phyloP scores from a whole-genome alignment of 2,113 vertebrate species.

The Etheostoma spectabile region DNA sequence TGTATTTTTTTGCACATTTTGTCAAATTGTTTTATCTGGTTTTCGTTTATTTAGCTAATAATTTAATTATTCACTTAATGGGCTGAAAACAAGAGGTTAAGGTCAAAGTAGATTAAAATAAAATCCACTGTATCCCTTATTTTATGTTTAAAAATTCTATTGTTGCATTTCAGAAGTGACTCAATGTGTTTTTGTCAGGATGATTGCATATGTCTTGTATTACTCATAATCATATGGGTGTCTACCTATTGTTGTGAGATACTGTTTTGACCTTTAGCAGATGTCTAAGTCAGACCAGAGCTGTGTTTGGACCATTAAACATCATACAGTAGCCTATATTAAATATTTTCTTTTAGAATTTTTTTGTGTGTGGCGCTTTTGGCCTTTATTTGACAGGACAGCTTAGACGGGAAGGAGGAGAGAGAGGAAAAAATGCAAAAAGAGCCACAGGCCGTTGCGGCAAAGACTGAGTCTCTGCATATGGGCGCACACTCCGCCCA shows the following conservation, averaged over 20 bases:
- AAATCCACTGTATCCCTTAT: neutral
- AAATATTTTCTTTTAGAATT: neutral
- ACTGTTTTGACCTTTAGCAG: neutral
- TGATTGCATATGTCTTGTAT: neutral
- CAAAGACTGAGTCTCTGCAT: too few relatives aligned
- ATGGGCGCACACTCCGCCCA: too few relatives aligned
- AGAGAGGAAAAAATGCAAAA: too few relatives aligned
- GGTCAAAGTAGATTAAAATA: neutral
- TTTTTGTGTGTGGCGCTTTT: too few relatives aligned
- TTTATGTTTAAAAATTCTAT: neutral
- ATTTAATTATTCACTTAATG: too few relatives aligned
- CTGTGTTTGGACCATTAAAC: neutral
- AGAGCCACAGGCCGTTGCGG: too few relatives aligned
- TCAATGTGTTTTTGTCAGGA: neutral
- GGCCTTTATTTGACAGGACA: too few relatives aligned
- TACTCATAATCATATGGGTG: neutral
- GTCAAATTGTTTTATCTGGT: too few relatives aligned
- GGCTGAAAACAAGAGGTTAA: neutral
- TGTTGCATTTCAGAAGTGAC: neutral
- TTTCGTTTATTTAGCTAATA: too few relatives aligned
- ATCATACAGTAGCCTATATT: too few relatives aligned
- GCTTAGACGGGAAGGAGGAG: too few relatives aligned
- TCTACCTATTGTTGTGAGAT: neutral
- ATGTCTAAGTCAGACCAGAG: neutral
- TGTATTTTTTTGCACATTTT: too few relatives aligned